phyloP scores from a whole-genome alignment of 2,888 invertebrate genomes.

The Incurvaria masculella region DNA sequence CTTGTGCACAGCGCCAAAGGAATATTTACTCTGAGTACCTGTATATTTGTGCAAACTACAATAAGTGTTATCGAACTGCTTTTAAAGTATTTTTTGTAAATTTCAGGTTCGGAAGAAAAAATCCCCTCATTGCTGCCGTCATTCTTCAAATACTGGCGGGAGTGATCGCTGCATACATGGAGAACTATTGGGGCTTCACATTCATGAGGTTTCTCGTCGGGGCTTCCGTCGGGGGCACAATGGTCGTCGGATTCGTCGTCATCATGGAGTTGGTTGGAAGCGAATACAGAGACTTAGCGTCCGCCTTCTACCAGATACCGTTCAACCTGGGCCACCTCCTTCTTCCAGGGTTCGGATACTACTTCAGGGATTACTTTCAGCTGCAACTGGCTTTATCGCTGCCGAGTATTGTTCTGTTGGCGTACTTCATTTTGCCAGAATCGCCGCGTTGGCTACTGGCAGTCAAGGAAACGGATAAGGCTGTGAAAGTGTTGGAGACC shows the following conservation, averaged over 20 bases:
- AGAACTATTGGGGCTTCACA: conserved; percentile 60
- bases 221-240: conserved; percentile 76
- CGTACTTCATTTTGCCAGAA: conserved; percentile 70
- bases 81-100: too few species aligned
- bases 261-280: conserved; percentile 66
- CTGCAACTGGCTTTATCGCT: conserved; percentile 66
- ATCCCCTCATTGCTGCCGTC: conserved; percentile 68
- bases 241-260: conserved; percentile 61
- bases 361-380: conserved; percentile 60
- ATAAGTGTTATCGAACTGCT: too few species aligned
- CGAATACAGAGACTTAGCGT: conserved; percentile 51
- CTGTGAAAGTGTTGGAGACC: conserved; percentile 60
- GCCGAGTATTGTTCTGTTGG: conserved; percentile 54
- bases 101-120: conserved; percentile 71
- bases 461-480: conserved; percentile 63
- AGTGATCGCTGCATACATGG: conserved; percentile 62
- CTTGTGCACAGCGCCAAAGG: too few species aligned
- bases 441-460: conserved; percentile 79
- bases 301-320: conserved; percentile 65
- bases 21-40: too few species aligned
- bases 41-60: too few species aligned
- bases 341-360: conserved; percentile 60
- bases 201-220: conserved; percentile 67
- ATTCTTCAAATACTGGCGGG: conserved; percentile 68
- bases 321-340: conserved; percentile 68